These are phyloP conservation scores for Hipparchia sbordonii DNA, from an alignment of 2,888 invertebrate species.

Conservation along the genomic window DNA sequence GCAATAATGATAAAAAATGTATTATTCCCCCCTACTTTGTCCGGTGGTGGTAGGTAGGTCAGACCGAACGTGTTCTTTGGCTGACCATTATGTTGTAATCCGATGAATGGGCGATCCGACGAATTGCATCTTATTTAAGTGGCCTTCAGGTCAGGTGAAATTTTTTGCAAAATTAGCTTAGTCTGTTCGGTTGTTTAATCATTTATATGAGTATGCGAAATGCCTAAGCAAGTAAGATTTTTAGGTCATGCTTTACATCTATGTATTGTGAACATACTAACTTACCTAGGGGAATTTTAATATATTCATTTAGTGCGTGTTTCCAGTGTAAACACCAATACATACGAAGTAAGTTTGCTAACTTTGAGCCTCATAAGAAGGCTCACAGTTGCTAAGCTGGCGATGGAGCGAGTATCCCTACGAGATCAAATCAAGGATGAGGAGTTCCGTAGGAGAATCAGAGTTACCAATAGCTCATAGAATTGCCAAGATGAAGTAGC, in stretches of 20 bases:
- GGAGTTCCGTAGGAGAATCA: no score
- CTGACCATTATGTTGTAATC: constrained; percentile 26
- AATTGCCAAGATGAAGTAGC: no score
- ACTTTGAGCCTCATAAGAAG: no score
- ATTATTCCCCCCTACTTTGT: constrained; percentile 31
- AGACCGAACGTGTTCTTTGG: constrained; percentile 28
- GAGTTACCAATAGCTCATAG: no score
- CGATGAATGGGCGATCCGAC: constrained; percentile 29
- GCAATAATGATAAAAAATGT: constrained; percentile 29
- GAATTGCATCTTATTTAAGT: constrained; percentile 17
- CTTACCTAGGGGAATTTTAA: no score
- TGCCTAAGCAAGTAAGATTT: not conserved
- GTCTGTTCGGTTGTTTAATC: constrained; percentile 4
- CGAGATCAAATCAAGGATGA: no score
- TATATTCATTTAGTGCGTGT: no score
- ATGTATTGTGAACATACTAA: not conserved
- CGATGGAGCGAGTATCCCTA: no score
- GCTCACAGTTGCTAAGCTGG: no score
- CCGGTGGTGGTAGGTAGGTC: constrained; percentile 33
- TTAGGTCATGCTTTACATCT: not conserved
- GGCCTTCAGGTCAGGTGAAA: constrained; percentile 28
- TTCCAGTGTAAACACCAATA: no score
- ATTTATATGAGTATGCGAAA: not conserved
- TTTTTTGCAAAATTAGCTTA: constrained; percentile 18
- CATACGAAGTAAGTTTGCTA: no score